A percentile compares a stretch with the other conserved stretches of the same genome.
phyloP scores from a whole-genome alignment of 2,888 invertebrate genomes.

The Calameuta filiformis region DNA sequence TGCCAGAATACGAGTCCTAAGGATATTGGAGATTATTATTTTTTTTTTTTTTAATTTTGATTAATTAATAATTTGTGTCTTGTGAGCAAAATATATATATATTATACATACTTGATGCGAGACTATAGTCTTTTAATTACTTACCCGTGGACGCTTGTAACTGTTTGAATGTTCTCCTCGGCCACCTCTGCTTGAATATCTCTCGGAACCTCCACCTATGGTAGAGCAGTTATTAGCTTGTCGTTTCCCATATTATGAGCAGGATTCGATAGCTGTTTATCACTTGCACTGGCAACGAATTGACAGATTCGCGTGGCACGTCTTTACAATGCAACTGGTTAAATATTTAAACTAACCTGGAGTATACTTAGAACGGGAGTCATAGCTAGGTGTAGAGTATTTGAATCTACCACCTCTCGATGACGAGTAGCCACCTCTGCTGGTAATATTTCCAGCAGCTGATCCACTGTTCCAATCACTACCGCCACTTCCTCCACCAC shows the following conservation, averaged over 20 bases:
- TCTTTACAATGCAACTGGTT: too few relatives aligned
- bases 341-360: conserved; percentile 44
- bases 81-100: not conserved
- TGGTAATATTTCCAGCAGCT: conserved; percentile 44
- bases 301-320: too few relatives aligned
- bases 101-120: not conserved
- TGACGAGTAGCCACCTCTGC: conserved; percentile 57
- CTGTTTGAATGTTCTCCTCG: conserved; percentile 59
- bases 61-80: not conserved
- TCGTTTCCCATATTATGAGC: not conserved
- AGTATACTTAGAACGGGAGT: conserved; percentile 58
- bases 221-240: not conserved
- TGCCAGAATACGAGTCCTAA: conserved; percentile 57
- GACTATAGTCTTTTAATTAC: conserved; percentile 11
- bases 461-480: conserved; percentile 52
- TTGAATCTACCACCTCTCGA: conserved; percentile 60
- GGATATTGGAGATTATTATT: conserved; percentile 16
- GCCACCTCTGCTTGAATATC: conserved; percentile 55
- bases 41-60: not conserved
- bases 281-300: too few relatives aligned
- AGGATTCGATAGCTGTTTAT: not conserved
- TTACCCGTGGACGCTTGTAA: conserved; percentile 59
- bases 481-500: conserved; percentile 43
- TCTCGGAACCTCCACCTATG: conserved; percentile 44
- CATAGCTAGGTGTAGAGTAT: conserved; percentile 56